phyloP scores from a whole-genome alignment of 2,888 invertebrate genomes.

The Amiota communis region DNA sequence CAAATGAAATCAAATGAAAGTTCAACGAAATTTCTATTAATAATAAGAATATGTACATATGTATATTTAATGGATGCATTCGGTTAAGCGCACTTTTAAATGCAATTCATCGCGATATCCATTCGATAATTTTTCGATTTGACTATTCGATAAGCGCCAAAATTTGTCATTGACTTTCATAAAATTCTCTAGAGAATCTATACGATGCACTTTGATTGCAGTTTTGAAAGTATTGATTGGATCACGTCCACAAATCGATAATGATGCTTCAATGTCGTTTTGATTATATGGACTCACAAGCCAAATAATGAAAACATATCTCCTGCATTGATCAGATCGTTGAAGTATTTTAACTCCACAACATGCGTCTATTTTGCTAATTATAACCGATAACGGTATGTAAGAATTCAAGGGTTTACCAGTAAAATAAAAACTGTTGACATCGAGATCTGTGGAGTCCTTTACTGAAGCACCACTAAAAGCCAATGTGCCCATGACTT shows the following conservation, averaged over 20 bases:
- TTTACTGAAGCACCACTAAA: conserved; percentile 35
- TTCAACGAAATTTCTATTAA: no score
- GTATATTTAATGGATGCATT: background rate
- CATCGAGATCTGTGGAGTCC: background rate
- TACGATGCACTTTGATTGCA: conserved; percentile 39
- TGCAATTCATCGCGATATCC: conserved; percentile 53
- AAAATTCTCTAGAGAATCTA: conserved; percentile 27
- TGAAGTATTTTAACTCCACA: background rate
- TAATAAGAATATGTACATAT: no score
- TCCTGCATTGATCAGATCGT: background rate
- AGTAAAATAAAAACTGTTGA: conserved; percentile 31
- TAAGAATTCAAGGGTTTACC: conserved; percentile 22
- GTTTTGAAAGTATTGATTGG: conserved; percentile 32
- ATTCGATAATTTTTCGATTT: conserved; percentile 48
- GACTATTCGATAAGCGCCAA: conserved; percentile 44
- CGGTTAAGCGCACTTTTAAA: conserved; percentile 44
- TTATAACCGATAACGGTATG: conserved; percentile 51
- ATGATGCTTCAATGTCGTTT: conserved; percentile 38
- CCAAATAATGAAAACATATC: conserved; percentile 51
- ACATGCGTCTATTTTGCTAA: conserved; percentile 41
- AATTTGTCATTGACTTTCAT: conserved; percentile 43
- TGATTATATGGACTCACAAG: conserved; percentile 44
- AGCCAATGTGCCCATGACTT: conserved; percentile 47
- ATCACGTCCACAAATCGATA: conserved; percentile 49
- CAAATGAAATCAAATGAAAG: no score